phyloP scores from a whole-genome alignment of 92 coral and sea anemone genomes.

The Desmophyllum pertusum region DNA sequence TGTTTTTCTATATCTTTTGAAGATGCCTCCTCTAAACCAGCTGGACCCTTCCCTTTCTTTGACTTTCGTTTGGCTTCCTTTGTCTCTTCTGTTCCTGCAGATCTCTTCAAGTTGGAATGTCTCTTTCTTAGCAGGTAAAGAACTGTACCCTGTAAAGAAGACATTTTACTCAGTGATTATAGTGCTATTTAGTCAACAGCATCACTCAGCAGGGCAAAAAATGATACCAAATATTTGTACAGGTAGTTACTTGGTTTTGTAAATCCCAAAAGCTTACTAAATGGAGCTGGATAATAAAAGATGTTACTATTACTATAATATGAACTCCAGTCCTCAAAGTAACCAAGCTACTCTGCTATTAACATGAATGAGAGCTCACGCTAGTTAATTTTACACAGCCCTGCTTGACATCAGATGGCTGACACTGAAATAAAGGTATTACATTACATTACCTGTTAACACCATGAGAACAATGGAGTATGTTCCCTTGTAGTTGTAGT shows the following conservation, averaged over 20 bases:
- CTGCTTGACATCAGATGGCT: too few species aligned
- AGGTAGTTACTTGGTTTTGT: not conserved
- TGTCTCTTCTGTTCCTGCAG: not conserved
- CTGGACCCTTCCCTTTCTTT: conserved; percentile 22
- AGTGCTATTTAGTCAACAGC: not conserved
- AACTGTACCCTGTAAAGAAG: conserved; percentile 1
- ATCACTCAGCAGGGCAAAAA: not conserved
- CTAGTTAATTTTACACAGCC: too few species aligned
- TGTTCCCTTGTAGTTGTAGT: conserved; percentile 46
- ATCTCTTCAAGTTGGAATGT: conserved; percentile 27
- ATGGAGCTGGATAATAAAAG: not conserved
- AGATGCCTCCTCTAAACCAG: not conserved
- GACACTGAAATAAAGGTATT: too few species aligned
- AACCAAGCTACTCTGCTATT: too few species aligned
- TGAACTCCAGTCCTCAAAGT: too few species aligned
- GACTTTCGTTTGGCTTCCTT: conserved; percentile 15
- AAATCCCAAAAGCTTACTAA: not conserved
- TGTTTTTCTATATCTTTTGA: conserved; percentile 15
- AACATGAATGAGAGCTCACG: too few species aligned
- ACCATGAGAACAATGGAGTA: conserved; percentile 52
- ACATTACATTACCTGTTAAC: conserved; percentile 42
- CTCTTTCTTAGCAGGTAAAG: conserved; percentile 22
- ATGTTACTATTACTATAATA: not conserved
- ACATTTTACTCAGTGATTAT: not conserved
- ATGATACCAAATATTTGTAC: not conserved